phyloP scores from a whole-genome alignment of 2,888 invertebrate genomes.

The Xestia rhomboidea region DNA sequence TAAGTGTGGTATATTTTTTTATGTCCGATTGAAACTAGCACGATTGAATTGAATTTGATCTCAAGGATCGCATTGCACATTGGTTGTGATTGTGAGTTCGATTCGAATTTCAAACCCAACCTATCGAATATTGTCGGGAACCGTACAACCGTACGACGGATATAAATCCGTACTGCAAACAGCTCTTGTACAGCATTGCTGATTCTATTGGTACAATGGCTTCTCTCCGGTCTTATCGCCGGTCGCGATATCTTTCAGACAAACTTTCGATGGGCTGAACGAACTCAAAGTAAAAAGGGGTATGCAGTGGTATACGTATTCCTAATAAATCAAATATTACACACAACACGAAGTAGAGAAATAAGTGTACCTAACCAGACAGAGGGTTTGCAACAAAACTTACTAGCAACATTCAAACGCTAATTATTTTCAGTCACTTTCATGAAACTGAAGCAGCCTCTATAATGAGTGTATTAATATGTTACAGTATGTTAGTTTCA shows the following conservation, averaged over 20 bases:
- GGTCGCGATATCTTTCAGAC: background rate
- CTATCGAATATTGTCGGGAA: background rate
- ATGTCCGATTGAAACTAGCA: background rate
- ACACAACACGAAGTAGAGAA: background rate
- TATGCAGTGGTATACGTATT: background rate
- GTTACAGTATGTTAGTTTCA: constrained; percentile 45
- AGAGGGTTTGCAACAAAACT: background rate
- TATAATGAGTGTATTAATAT: constrained; percentile 38
- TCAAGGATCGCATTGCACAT: background rate
- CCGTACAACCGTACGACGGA: background rate
- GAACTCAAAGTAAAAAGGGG: background rate
- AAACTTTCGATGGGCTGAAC: background rate
- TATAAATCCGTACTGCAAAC: too few species aligned
- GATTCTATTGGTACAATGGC: background rate
- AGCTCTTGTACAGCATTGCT: background rate
- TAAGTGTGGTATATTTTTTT: background rate
- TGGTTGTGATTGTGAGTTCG: background rate
- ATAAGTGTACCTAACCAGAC: background rate
- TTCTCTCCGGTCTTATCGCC: background rate
- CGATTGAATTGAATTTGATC: background rate
- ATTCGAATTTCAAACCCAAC: background rate
- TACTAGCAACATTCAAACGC: constrained; percentile 12
- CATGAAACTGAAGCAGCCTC: constrained; percentile 10
- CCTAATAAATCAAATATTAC: background rate
- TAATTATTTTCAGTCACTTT: constrained; percentile 47